phyloP scores from a whole-genome alignment of 1,140 invertebrate species.

The Apis dorsata region DNA sequence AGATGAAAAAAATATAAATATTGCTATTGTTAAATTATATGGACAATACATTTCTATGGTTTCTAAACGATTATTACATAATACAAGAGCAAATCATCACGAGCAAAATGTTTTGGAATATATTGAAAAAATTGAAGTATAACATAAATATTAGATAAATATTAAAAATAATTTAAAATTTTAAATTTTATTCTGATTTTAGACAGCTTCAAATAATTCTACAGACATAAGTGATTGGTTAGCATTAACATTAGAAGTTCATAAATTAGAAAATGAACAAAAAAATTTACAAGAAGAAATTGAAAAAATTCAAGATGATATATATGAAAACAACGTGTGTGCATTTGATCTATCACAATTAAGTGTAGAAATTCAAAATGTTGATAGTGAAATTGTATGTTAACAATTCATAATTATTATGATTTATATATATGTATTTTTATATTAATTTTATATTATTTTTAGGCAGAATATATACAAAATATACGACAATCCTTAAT shows the following conservation, averaged over 20 bases:
- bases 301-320: conserved; percentile 55
- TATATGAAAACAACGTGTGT: conserved; percentile 36
- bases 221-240: conserved; percentile 69
- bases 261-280: conserved; percentile 67
- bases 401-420: conserved; percentile 10
- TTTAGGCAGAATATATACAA: conserved; percentile 58
- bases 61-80: conserved; percentile 56
- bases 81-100: conserved; percentile 51
- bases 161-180: conserved; percentile 24
- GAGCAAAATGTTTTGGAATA: conserved; percentile 61
- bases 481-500: conserved; percentile 67
- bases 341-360: conserved; percentile 51
- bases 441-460: conserved; percentile 27
- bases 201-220: conserved; percentile 33
- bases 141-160: conserved; percentile 29
- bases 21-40: conserved; percentile 67
- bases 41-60: conserved; percentile 67
- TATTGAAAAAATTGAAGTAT: conserved; percentile 69
- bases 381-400: conserved; percentile 63
- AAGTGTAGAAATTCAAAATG: conserved; percentile 60
- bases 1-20: conserved; percentile 54
- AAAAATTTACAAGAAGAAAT: conserved; percentile 66
- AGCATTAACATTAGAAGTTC: conserved; percentile 66
- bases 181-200: conserved; percentile 7
- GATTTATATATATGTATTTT: conserved; percentile 9